Base-by-base conservation (phyloP, 2,113 vertebrate species). In the Spizaetus ornatus region DNA sequence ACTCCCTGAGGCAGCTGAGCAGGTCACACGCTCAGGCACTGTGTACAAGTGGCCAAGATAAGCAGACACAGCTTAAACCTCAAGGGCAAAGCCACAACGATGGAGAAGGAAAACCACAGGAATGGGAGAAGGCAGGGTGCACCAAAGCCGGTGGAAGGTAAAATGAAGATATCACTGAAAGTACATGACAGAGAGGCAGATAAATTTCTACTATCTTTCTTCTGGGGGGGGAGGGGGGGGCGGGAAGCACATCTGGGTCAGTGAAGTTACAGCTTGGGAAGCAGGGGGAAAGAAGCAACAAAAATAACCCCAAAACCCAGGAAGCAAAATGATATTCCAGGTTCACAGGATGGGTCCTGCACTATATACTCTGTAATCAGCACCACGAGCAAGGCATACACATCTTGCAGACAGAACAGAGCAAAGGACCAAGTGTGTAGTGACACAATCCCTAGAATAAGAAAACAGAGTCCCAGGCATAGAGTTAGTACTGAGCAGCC, bases 41-140 rank as follows among this genome's bases (percentile, higher is more conserved):
- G 45, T 42, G 47, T 92, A 86, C 55, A 25, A 94, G 42, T 43
- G 70, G 73, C 73, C 86, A 89, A 95, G 86, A 87, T 93, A 96
- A 96, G 78, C 83, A 96, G 81, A 85, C 36, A 82, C 77, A 91
- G 78, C 87, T 96, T 69, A 89, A 91, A 89, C 56, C 84, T 93
- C 91, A 96, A 91, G 95, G 94, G 47, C 89, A 96, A 87, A 96
- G 36, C 71, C 91, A 79, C 84, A 87, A 16, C 0, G 11, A 72
- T 14, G 52, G 50, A 59, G 42, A 67, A 84, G 52, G 40, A 93
- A 89, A 89, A 47, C 61, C 61, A 87, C 27, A 56, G 70, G 84
- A 95, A 87, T 18, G 21, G 69, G 43, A 12, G 56, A 80, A 82
- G 42, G 58, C 45, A 83, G 50, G 29, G 50, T 71, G 55, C 61